A percentile compares a stretch with the other conserved stretches of the same genome.
Conservation (phyloP, 2,113 vertebrate genomes). For the Cynoglossus semilaevis region DNA sequence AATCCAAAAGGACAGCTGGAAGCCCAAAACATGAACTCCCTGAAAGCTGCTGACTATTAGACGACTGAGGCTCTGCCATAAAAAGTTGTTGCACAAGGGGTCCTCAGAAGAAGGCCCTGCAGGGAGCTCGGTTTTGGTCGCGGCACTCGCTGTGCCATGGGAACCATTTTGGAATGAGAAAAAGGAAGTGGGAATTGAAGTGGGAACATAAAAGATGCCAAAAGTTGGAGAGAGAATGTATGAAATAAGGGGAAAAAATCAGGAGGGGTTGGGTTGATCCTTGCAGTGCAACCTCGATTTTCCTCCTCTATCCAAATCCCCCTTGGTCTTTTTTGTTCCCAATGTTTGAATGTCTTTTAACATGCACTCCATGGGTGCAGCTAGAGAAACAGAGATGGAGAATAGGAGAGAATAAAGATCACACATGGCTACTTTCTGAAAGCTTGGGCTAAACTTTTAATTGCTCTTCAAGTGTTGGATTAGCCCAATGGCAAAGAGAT, state of each 20-base stretch:
- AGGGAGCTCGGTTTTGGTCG: slow-evolving; percentile 23
- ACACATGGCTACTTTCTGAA: slow-evolving; percentile 71
- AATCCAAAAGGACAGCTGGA: slow-evolving; percentile 39
- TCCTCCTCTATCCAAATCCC: slow-evolving; percentile 30
- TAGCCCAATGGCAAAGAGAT: slow-evolving; percentile 72
- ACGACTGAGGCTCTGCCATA: slow-evolving; percentile 30
- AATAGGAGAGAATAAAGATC: slow-evolving; percentile 50
- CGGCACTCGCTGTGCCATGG: slow-evolving; percentile 22
- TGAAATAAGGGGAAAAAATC: slow-evolving; percentile 18
- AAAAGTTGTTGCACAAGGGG: slow-evolving; percentile 43
- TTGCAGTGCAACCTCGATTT: slow-evolving; percentile 32
- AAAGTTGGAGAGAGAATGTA: slow-evolving; percentile 27
- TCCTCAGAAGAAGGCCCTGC: slow-evolving; percentile 18
- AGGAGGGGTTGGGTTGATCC: slow-evolving; percentile 24
- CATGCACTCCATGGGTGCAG: slow-evolving; percentile 51
- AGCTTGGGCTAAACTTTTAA: slow-evolving; percentile 78
- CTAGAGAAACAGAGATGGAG: slow-evolving; percentile 45
- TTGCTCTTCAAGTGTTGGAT: slow-evolving; percentile 79
- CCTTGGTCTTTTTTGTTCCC: slow-evolving; percentile 33
- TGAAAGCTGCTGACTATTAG: slow-evolving; percentile 20
- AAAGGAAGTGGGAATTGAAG: slow-evolving; percentile 33
- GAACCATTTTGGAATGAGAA: slow-evolving; percentile 38
- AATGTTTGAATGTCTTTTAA: slow-evolving; percentile 61
- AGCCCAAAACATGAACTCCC: slow-evolving; percentile 36
- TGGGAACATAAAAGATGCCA: neutral